Conservation (phyloP, 2,797 vertebrate species). For the Paratrypauchen microcephalus region DNA sequence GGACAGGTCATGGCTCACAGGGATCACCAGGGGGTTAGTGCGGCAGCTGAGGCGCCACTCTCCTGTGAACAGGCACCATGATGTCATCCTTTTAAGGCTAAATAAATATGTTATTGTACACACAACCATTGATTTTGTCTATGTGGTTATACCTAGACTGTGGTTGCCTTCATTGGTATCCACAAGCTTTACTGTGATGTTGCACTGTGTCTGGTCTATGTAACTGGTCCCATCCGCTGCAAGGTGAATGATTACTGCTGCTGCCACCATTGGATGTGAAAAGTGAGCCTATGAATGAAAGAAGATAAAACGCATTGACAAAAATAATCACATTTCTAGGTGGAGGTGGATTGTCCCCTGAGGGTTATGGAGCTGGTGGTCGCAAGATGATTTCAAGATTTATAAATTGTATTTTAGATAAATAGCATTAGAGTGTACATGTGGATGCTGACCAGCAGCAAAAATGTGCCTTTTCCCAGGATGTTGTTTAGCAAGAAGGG, state of each 20-base stretch:
- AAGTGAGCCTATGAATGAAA: conserved; percentile 84
- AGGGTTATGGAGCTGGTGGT: background rate
- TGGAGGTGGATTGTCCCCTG: background rate
- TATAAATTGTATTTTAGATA: background rate
- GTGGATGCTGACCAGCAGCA: background rate
- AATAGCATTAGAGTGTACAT: background rate
- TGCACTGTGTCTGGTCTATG: conserved; percentile 91
- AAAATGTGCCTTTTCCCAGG: background rate
- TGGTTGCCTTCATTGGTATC: conserved; percentile 92
- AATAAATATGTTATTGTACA: background rate
- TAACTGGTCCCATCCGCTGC: conserved; percentile 92
- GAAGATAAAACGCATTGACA: background rate
- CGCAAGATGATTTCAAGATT: background rate
- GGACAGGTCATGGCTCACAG: conserved; percentile 96
- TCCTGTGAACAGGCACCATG: conserved; percentile 70
- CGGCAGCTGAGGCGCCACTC: conserved; percentile 95
- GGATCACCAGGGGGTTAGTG: conserved; percentile 96
- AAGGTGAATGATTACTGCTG: conserved; percentile 92
- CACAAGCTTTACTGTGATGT: conserved; percentile 89
- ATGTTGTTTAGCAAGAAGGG: background rate
- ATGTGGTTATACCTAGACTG: conserved; percentile 78
- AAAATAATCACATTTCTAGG: background rate
- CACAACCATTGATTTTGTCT: background rate
- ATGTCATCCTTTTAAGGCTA: background rate
- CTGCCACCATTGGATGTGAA: conserved; percentile 94